Base-by-base conservation (phyloP, 2,888 invertebrate species). In the Timema podura region DNA sequence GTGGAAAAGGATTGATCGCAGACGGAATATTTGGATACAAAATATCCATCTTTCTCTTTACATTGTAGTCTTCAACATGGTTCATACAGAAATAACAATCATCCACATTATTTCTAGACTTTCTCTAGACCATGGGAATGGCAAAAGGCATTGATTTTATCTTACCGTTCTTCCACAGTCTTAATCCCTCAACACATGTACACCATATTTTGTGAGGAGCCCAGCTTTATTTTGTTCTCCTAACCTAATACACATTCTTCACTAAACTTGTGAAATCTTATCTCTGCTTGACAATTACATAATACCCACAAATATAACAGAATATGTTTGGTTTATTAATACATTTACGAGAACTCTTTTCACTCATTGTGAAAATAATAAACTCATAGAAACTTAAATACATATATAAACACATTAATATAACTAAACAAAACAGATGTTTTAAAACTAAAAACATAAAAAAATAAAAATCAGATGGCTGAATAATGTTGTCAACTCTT, bases 131-230 rank as follows among this genome's bases (percentile, higher is more conserved):
- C 59, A 13, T 59, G 10, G 10, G 59, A 13, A 59, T 59, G 10
- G 16, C 59, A 59, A 59, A 59, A 59, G 59, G 59, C 13, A 59
- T 59, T 2, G 3, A 1, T 59, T 59, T 9, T 59, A 5, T 15
- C 59, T 10, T 15, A 59, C 59, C 59, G 30, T 59, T 59, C 30
- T 59, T 59, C 15, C 59, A 59, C 59, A 59, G 15, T 59, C 59
- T 13, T 15, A 59, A 15, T 59, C 59, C 59, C 30, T 59, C 59
- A 59, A 59, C 59, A 59, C 59, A 59, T 13, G 5, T 59, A 13
- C 30, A 5, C 1, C 59, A 59, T 15, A 59, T 5, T 15, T 59
- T 59, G 30, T 59, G 15, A 9, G 59, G 59, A 10, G 1, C 59
- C 10, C 15, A 59, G 16, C 3, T 10, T 9, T 16, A 10, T 15